Conservation (phyloP, 2,113 vertebrate genomes). For the Austrofundulus limnaeus region DNA sequence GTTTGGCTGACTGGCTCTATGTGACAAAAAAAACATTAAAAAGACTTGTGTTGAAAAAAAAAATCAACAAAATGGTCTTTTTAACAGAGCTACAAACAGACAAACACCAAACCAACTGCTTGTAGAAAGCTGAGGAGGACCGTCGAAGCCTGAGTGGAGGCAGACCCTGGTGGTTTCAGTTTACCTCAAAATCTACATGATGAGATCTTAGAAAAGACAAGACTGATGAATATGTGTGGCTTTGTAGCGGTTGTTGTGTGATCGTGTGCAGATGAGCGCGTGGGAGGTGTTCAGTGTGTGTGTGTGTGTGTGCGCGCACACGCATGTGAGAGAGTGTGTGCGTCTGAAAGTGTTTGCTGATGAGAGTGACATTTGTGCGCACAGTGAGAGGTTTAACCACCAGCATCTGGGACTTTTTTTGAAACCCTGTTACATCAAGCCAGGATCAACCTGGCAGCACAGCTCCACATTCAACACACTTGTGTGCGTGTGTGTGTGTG, state of each 20-base stretch:
- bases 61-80: neutral
- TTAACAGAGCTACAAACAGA: neutral
- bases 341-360: slow-evolving; percentile 41
- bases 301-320: slow-evolving; percentile 32
- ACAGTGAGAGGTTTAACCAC: slow-evolving; percentile 53
- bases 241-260: slow-evolving; percentile 70
- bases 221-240: slow-evolving; percentile 70
- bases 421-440: slow-evolving; percentile 30
- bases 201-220: slow-evolving; percentile 62
- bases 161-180: slow-evolving; percentile 15
- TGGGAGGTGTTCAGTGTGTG: slow-evolving; percentile 63
- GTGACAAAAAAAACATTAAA: neutral
- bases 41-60: no score
- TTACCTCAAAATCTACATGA: slow-evolving; percentile 47
- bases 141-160: neutral
- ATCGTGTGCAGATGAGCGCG: slow-evolving; percentile 72
- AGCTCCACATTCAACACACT: slow-evolving; percentile 9
- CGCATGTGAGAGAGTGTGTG: slow-evolving; percentile 40
- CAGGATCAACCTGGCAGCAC: slow-evolving; percentile 12
- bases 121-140: neutral
- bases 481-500: slow-evolving; percentile 22
- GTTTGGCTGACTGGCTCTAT: slow-evolving; percentile 3
- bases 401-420: slow-evolving; percentile 53
- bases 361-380: slow-evolving; percentile 64
- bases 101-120: neutral